Percentiles rank a stretch among this genome's conserved stretches.
These are phyloP conservation scores for Patella ulyssiponensis DNA, from an alignment of 2,888 invertebrate species.

Conservation along the genomic window DNA sequence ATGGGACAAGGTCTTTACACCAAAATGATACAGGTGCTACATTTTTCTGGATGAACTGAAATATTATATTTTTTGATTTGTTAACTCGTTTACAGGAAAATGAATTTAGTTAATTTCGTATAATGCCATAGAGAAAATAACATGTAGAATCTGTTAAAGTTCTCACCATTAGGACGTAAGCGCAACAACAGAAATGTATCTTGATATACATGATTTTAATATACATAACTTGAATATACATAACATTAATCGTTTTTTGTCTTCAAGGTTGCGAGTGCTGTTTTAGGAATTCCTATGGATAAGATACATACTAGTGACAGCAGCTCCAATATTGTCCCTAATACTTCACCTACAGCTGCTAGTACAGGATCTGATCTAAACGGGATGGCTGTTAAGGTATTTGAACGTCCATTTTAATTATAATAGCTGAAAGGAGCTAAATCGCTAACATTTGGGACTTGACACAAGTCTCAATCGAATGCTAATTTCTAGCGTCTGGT, in stretches of 20 bases:
- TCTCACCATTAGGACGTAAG: too few species aligned
- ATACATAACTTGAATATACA: not conserved
- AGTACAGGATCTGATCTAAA: slow-evolving; percentile 67
- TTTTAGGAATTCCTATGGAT: slow-evolving; percentile 55
- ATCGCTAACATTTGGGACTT: too few species aligned
- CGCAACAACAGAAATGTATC: too few species aligned
- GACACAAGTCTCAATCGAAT: too few species aligned
- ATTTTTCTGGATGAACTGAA: not conserved
- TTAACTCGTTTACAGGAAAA: too few species aligned
- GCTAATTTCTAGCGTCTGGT: too few species aligned
- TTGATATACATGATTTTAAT: not conserved
- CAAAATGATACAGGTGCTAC: slow-evolving; percentile 87
- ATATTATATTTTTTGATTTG: too few species aligned
- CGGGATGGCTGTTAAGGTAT: slow-evolving; percentile 67
- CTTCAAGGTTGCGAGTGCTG: slow-evolving; percentile 65
- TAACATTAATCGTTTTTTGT: not conserved
- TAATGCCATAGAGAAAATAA: too few species aligned
- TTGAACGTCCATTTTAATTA: slow-evolving; percentile 14
- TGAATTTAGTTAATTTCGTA: too few species aligned
- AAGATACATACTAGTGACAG: slow-evolving; percentile 66
- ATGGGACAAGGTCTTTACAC: slow-evolving; percentile 98
- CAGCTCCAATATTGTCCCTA: slow-evolving; percentile 66
- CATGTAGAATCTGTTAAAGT: too few species aligned
- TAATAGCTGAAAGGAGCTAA: not conserved
- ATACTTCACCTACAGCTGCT: slow-evolving; percentile 69